These are phyloP conservation scores for Drosophila anomelani DNA, from an alignment of 2,888 invertebrate species.

Conservation along the genomic window DNA sequence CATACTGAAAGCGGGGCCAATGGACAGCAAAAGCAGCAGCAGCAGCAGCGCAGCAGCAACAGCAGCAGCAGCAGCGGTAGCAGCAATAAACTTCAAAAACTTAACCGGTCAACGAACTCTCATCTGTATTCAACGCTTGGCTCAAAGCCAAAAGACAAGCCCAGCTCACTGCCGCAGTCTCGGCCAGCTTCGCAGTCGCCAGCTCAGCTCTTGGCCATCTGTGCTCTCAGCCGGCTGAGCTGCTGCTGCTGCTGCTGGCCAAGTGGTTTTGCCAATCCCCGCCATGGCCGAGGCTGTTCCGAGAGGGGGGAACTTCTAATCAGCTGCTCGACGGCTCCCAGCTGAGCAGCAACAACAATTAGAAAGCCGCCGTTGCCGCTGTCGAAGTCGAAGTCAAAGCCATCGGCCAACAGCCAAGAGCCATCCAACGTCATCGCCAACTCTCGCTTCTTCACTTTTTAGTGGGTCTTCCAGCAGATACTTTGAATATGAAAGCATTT, in stretches of 20 bases:
- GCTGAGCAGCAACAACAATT: conserved; percentile 62
- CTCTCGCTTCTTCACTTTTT: conserved; percentile 71
- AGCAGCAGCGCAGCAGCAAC: conserved; percentile 59
- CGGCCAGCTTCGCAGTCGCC: conserved; percentile 14
- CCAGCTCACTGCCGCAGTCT: conserved; percentile 31
- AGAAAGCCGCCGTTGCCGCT: conserved; percentile 32
- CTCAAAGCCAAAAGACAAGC: conserved; percentile 61
- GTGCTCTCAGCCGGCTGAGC: conserved; percentile 12
- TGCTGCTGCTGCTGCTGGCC: conserved; percentile 5
- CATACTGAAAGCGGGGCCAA: conserved; percentile 75
- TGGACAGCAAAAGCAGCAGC: conserved; percentile 59
- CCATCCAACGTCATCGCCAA: conserved; percentile 60
- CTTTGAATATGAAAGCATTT: conserved; percentile 60
- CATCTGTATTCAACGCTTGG: conserved; percentile 50
- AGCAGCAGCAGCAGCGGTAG: conserved; percentile 49
- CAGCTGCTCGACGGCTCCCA: conserved; percentile 60
- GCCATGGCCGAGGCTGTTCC: conserved; percentile 15
- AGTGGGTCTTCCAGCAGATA: conserved; percentile 47
- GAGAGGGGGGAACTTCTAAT: conserved; percentile 45
- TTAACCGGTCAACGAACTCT: conserved; percentile 74
- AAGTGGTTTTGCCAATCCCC: conserved; percentile 57
- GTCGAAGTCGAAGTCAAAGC: conserved; percentile 7
- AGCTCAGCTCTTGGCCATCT: conserved; percentile 10
- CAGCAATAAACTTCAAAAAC: conserved; percentile 70
- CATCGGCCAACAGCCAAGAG: conserved; percentile 8